Percentiles rank a stretch among this genome's conserved stretches.
These are phyloP conservation scores for Micromesistius poutassou DNA, from an alignment of 2,797 vertebrate genomes.

Conservation along the genomic window DNA sequence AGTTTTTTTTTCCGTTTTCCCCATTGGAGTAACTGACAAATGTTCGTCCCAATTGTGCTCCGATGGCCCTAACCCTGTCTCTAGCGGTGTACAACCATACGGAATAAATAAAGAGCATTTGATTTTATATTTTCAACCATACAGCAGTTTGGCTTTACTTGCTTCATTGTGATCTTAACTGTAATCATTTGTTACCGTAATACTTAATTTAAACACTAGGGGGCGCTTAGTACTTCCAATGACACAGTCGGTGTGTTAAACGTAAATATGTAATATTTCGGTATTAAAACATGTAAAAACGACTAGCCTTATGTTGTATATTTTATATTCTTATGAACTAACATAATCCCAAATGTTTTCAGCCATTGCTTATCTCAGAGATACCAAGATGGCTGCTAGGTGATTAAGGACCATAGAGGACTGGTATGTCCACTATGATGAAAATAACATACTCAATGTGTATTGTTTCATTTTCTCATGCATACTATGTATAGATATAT, in stretches of 20 bases:
- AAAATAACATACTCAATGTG: too few relatives aligned
- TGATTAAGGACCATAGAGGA: too few relatives aligned
- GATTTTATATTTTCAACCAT: constrained; percentile 85
- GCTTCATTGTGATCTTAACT: not conserved
- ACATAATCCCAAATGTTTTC: too few relatives aligned
- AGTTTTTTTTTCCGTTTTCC: constrained; percentile 57
- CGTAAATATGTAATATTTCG: too few relatives aligned
- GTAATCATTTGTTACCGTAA: not conserved
- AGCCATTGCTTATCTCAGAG: too few relatives aligned
- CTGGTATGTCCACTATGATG: too few relatives aligned
- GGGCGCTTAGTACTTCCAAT: constrained; percentile 30
- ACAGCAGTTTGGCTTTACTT: constrained; percentile 68
- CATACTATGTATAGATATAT: too few relatives aligned
- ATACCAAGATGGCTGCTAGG: too few relatives aligned
- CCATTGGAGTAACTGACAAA: constrained; percentile 76
- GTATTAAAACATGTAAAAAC: too few relatives aligned
- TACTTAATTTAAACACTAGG: constrained; percentile 36
- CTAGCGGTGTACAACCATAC: constrained; percentile 85
- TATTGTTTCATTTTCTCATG: too few relatives aligned
- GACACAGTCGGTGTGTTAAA: not conserved
- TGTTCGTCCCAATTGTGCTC: constrained; percentile 82
- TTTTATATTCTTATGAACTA: too few relatives aligned
- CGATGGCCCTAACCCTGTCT: constrained; percentile 76
- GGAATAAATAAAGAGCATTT: constrained; percentile 91
- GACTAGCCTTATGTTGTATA: too few relatives aligned